These are phyloP conservation scores for Crotalus viridis DNA, from an alignment of 2,113 vertebrate species.

Conservation along the genomic window DNA sequence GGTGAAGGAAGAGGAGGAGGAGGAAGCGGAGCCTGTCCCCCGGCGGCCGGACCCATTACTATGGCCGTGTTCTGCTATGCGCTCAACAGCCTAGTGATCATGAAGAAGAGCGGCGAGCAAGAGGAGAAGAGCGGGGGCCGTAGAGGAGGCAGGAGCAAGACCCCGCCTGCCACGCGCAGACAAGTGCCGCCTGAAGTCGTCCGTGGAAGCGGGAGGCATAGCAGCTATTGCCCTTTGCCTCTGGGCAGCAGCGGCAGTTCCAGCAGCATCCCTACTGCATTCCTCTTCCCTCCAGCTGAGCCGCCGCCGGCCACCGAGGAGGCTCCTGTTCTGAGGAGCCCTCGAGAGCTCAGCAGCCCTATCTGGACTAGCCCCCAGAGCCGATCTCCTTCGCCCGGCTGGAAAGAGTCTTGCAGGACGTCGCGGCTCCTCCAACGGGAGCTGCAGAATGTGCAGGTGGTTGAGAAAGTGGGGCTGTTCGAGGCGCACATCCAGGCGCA, in stretches of 20 bases:
- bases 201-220: constrained; percentile 71
- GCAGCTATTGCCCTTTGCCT: constrained; percentile 71
- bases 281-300: constrained; percentile 73
- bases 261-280: constrained; percentile 64
- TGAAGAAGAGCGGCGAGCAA: constrained; percentile 76
- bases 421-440: constrained; percentile 79
- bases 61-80: constrained; percentile 82
- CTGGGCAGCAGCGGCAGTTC: constrained; percentile 67
- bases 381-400: constrained; percentile 21
- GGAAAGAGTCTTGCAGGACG: constrained; percentile 39
- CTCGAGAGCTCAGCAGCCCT: constrained; percentile 70
- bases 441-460: constrained; percentile 92
- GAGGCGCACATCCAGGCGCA: constrained; percentile 92
- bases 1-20: constrained; percentile 41
- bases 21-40: constrained; percentile 20
- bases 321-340: constrained; percentile 52
- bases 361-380: constrained; percentile 14
- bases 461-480: constrained; percentile 88
- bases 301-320: constrained; percentile 67
- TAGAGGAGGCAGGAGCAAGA: constrained; percentile 60
- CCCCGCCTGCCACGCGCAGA: constrained; percentile 69
- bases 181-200: constrained; percentile 67
- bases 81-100: constrained; percentile 78
- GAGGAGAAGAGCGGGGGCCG: constrained; percentile 37
- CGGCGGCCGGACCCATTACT: constrained; percentile 67